Evolutionary conservation across 2,113 vertebrate genomes (phyloP).

Genomic region (Grammomys dolichurus): DNA sequence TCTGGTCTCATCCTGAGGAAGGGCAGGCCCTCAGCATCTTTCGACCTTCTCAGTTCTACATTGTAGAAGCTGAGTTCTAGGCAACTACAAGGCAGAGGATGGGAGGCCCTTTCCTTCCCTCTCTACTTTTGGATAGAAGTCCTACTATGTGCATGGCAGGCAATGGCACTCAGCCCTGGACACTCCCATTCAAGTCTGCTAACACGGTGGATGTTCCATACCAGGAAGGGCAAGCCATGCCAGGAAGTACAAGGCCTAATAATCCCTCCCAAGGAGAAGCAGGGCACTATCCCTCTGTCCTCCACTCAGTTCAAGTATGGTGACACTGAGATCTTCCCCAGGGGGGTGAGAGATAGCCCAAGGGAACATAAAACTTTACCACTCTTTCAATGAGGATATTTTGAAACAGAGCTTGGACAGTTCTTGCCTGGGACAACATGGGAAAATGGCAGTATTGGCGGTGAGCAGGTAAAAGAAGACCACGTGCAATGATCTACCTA

Average conservation of each 20-base stretch:
- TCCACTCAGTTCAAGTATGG: no score
- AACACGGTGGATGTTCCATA: not conserved
- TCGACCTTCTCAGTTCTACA: not conserved
- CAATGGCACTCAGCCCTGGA: not conserved
- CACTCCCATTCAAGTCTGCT: not conserved
- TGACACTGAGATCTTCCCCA: not conserved
- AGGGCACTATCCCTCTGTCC: no score
- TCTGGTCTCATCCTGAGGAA: conserved; percentile 12
- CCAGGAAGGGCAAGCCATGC: not conserved
- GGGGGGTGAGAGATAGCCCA: not conserved
- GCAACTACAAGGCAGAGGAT: not conserved
- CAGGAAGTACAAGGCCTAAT: not conserved
- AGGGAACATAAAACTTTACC: not conserved
- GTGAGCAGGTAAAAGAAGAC: not conserved
- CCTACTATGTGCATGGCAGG: not conserved
- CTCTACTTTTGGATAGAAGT: not conserved
- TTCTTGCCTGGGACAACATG: not conserved
- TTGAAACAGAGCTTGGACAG: not conserved
- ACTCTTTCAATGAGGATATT: not conserved
- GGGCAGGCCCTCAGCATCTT: not conserved
- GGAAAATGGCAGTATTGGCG: not conserved
- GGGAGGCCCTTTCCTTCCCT: not conserved
- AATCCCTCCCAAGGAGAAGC: not conserved
- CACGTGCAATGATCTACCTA: not conserved
- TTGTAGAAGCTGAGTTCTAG: not conserved